Evolutionary conservation across 2,888 invertebrate genomes (phyloP), one percentile per base, ranked within the genome.

Genomic region (Trissonchulus sp.): DNA sequence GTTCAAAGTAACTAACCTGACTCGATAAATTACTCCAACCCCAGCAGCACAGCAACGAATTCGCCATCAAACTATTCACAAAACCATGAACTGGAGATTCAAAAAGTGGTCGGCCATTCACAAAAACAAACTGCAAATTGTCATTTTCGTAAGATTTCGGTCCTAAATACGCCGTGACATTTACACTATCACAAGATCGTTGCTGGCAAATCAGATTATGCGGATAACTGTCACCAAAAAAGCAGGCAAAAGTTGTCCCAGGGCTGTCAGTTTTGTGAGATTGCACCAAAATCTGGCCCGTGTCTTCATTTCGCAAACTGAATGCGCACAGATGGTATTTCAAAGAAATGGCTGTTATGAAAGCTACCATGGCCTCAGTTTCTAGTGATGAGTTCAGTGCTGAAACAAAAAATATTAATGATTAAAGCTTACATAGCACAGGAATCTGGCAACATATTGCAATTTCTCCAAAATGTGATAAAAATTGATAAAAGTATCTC

Each of bases 11-110:
- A 48, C 48, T 15, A 48, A 48, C 48, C 48, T 48, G 48, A 48
- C 8, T 48, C 48, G 23, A 23, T 48, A 23, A 48, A n/a, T n/a
- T n/a, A n/a, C n/a, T n/a, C n/a, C n/a, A n/a, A n/a, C n/a, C n/a
- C n/a, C 60, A 23, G 60, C 60, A 23, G 60, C 18, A n/a, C 18
- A 65, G 68, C 68, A 65, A 65, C n/a, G n/a, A 65, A 65, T 33
- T 30, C 18, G 15, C 28, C 18, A 65, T 65, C 68, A 65, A 65
- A 8, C 28, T 65, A 48, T 48, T 48, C 8, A 48, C 23, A 8
- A 48, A 23, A 15, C 48, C 8, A 48, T 48, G 48, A 48, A 48
- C 8, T 48, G 48, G 48, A 8, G 48, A 48, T 48, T 48, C 48
- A 48, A 48, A 48, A 23, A 48, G 8, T 23, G 48, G 48, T 8